These are phyloP conservation scores for Gymnogyps californianus DNA, from an alignment of 2,113 vertebrate genomes.

Conservation along the genomic window DNA sequence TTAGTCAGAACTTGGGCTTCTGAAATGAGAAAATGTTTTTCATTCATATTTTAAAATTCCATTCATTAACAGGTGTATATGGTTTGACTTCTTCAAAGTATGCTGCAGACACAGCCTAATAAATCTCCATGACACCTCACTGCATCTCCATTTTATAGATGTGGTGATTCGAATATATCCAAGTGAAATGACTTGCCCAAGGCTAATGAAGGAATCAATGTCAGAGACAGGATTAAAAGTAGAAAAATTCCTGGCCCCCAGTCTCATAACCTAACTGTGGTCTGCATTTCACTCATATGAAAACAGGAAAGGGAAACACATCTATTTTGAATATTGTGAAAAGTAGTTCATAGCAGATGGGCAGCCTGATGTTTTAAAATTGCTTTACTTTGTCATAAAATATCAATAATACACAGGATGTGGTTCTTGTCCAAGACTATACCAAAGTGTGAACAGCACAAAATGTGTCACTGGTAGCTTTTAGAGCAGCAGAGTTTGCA, in stretches of 20 bases:
- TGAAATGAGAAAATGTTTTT: slow-evolving; percentile 43
- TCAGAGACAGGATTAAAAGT: slow-evolving; percentile 66
- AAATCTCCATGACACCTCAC: slow-evolving; percentile 64
- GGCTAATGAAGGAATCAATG: slow-evolving; percentile 68
- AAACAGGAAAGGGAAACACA: slow-evolving; percentile 58
- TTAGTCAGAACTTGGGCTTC: not conserved
- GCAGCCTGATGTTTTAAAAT: slow-evolving; percentile 49
- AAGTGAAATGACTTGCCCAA: slow-evolving; percentile 70
- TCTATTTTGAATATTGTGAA: slow-evolving; percentile 62
- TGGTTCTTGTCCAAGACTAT: slow-evolving; percentile 39
- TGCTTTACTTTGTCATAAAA: slow-evolving; percentile 50
- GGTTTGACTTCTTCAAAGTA: slow-evolving; percentile 60
- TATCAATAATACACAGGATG: slow-evolving; percentile 47
- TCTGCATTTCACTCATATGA: slow-evolving; percentile 27
- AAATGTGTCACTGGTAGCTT: slow-evolving; percentile 3
- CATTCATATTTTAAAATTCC: slow-evolving; percentile 56
- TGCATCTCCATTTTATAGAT: slow-evolving; percentile 65
- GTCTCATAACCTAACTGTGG: slow-evolving; percentile 60
- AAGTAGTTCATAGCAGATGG: slow-evolving; percentile 52
- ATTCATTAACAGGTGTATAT: slow-evolving; percentile 64
- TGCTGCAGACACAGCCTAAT: slow-evolving; percentile 54
- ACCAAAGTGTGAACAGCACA: slow-evolving; percentile 15
- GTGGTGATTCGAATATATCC: slow-evolving; percentile 64
- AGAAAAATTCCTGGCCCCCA: slow-evolving; percentile 62
- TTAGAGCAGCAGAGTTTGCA: not conserved